A percentile compares a stretch with the other conserved stretches of the same genome.
Evolutionary conservation across 2,113 vertebrate species (phyloP).

Genomic region (Neodontobutis hainanensis): DNA sequence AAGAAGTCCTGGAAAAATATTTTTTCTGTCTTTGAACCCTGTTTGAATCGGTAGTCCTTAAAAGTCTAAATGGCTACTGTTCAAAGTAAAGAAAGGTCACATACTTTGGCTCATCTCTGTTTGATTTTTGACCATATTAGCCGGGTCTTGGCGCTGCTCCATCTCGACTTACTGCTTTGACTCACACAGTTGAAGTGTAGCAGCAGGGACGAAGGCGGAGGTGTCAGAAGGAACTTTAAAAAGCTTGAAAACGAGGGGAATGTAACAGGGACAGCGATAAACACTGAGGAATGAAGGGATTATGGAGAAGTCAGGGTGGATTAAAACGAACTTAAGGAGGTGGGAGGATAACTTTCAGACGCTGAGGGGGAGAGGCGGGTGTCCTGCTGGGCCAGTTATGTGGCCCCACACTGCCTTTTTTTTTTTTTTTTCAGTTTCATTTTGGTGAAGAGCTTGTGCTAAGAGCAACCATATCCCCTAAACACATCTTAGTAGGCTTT

Average conservation of each 20-base stretch:
- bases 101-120: constrained; percentile 47
- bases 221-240: constrained; percentile 20
- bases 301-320: constrained; percentile 33
- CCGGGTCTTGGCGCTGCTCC: constrained; percentile 31
- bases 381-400: constrained; percentile 60
- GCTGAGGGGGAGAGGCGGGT: constrained; percentile 39
- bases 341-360: constrained; percentile 63
- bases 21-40: neutral
- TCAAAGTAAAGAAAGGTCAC: constrained; percentile 11
- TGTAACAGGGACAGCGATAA: constrained; percentile 14
- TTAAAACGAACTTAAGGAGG: constrained; percentile 34
- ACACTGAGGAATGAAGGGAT: constrained; percentile 48
- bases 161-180: constrained; percentile 35
- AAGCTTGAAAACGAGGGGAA: constrained; percentile 19
- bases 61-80: neutral
- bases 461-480: neutral
- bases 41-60: neutral
- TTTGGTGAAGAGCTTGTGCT: constrained; percentile 20
- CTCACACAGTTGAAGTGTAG: constrained; percentile 9
- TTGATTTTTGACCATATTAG: constrained; percentile 71
- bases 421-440: too few species aligned
- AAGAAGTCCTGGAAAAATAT: too few species aligned
- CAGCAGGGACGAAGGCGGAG: constrained; percentile 14
- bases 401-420: constrained; percentile 39
- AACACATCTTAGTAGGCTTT: too few species aligned